phyloP scores from a whole-genome alignment of 2,113 vertebrate species.

The Speoplatyrhinus poulsoni region DNA sequence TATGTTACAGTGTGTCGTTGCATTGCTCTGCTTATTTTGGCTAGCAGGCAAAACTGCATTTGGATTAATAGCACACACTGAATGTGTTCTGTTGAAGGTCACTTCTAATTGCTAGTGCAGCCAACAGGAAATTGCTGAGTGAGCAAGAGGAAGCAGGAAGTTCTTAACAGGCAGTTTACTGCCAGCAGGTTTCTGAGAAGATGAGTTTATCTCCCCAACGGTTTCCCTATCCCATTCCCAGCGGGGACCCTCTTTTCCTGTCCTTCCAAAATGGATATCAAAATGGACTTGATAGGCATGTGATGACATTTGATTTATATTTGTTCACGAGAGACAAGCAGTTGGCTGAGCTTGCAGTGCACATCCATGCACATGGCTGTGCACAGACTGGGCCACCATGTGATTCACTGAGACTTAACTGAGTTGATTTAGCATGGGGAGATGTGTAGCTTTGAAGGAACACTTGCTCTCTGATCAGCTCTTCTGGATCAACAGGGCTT shows the following conservation, averaged over 20 bases:
- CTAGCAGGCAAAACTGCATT: neutral
- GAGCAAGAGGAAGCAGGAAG: conserved; percentile 40
- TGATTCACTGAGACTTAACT: neutral
- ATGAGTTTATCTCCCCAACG: conserved; percentile 59
- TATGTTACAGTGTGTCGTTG: neutral
- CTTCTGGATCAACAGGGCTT: conserved; percentile 9
- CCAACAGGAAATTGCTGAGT: conserved; percentile 59
- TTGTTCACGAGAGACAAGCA: too few species aligned
- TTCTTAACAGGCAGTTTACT: conserved; percentile 54
- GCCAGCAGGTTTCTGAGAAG: conserved; percentile 48
- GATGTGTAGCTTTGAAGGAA: neutral
- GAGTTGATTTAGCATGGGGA: neutral
- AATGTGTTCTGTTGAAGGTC: conserved; percentile 13
- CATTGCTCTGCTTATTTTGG: neutral
- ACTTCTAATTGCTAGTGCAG: neutral
- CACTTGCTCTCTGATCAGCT: conserved; percentile 5
- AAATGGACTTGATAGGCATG: too few species aligned
- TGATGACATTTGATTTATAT: too few species aligned
- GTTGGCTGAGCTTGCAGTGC: too few species aligned
- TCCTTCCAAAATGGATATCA: conserved; percentile 11
- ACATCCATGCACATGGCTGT: too few species aligned
- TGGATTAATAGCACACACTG: too few species aligned
- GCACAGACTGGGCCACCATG: too few species aligned
- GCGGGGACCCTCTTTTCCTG: conserved; percentile 22
- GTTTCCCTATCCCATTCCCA: conserved; percentile 54